Percentiles rank a stretch among this genome's conserved stretches.
Evolutionary conservation across 2,113 vertebrate genomes (phyloP).

Genomic region (Mirza zaza): DNA sequence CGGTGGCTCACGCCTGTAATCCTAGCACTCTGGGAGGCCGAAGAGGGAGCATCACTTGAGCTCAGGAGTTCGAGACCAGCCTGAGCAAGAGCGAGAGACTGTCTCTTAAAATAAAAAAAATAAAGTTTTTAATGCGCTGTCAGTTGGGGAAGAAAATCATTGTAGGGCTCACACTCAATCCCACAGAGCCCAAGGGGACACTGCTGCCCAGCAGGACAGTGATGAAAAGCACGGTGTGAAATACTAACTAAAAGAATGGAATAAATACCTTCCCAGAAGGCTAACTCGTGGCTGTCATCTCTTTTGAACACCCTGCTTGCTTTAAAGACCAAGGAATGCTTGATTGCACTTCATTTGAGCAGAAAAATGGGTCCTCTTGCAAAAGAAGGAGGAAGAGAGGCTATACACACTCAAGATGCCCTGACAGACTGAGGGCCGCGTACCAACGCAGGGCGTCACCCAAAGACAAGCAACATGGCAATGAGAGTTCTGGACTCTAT

Average conservation of each 20-base stretch:
- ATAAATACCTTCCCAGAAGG: background rate
- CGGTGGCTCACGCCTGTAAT: no score
- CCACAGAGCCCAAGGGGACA: background rate
- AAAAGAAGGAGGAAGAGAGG: background rate
- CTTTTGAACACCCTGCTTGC: background rate
- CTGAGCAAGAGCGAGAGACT: no score
- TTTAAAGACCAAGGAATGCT: background rate
- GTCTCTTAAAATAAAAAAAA: no score
- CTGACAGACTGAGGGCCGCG: background rate
- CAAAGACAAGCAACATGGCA: background rate
- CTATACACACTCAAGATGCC: background rate
- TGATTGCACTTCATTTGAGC: background rate
- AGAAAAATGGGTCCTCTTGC: background rate
- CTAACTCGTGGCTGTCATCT: accelerated
- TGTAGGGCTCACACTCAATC: no score
- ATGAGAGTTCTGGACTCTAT: background rate
- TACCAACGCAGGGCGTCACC: background rate
- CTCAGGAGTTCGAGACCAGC: no score
- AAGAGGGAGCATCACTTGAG: no score
- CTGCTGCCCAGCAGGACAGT: no score
- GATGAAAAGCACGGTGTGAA: background rate
- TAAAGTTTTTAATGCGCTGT: no score
- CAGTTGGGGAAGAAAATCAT: no score
- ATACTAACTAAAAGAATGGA: background rate
- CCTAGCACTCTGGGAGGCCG: no score